These are phyloP conservation scores for Gymnoscopelus microlampas DNA, from an alignment of 2,797 vertebrate species.

Conservation along the genomic window DNA sequence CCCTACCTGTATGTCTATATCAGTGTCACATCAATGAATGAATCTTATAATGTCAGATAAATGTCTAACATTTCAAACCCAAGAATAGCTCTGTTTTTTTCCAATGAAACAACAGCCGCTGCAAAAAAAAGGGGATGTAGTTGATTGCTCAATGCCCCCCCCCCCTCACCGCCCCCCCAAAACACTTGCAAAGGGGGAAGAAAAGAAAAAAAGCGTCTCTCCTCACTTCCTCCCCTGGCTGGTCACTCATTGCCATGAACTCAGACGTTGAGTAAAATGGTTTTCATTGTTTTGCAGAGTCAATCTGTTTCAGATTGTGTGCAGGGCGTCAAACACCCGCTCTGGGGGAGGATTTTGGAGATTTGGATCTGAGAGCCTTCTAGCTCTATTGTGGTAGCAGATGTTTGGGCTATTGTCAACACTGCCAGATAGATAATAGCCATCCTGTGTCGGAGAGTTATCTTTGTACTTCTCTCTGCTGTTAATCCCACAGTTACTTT, in stretches of 20 bases:
- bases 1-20: no score
- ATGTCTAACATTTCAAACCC: background rate
- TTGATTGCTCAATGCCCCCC: conserved; percentile 65
- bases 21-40: background rate
- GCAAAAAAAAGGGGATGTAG: conserved; percentile 70
- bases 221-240: conserved; percentile 29
- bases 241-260: conserved; percentile 43
- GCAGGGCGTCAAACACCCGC: background rate
- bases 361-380: no score
- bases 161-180: conserved; percentile 39
- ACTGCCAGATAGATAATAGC: conserved; percentile 55
- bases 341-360: no score
- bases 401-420: conserved; percentile 65
- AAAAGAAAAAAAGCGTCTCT: conserved; percentile 63
- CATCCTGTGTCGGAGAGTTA: conserved; percentile 60
- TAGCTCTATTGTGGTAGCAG: conserved; percentile 38
- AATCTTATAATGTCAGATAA: background rate
- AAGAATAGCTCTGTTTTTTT: conserved; percentile 39
- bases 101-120: conserved; percentile 34
- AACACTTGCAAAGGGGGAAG: conserved; percentile 66
- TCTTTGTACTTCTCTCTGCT: no score
- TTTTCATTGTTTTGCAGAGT: conserved; percentile 40
- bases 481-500: no score
- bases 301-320: conserved; percentile 47
- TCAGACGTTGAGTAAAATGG: conserved; percentile 37